Evolutionary conservation across 2,797 vertebrate species (phyloP).

Genomic region (Myotis vivesi): DNA sequence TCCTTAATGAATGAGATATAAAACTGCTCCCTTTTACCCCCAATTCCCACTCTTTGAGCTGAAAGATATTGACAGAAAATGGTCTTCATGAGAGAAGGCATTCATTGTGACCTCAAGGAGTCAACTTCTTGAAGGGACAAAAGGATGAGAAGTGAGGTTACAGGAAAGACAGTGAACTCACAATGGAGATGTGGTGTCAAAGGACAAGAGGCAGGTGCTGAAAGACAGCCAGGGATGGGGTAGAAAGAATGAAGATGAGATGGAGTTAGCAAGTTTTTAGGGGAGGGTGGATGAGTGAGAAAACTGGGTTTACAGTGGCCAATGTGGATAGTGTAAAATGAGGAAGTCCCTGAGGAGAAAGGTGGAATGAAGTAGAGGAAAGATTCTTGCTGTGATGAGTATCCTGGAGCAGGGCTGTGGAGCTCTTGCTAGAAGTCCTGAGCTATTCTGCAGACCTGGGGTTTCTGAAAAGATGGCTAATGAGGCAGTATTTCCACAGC

Average conservation of each 20-base stretch:
- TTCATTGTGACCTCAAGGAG: not conserved
- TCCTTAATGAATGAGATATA: not conserved
- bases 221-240: not conserved
- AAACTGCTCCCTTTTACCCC: accelerated
- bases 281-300: not conserved
- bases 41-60: not conserved
- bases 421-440: not conserved
- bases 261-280: not conserved
- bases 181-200: not conserved
- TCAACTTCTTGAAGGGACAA: not conserved
- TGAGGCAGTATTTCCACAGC: not conserved
- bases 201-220: not conserved
- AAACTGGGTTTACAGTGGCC: not conserved
- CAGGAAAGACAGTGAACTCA: not conserved
- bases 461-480: not conserved
- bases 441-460: not conserved
- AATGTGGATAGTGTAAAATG: too few species aligned
- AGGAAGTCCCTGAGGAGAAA: not conserved
- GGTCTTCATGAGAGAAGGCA: not conserved
- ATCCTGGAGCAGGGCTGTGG: not conserved
- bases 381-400: not conserved
- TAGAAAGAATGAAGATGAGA: not conserved
- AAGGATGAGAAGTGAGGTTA: not conserved
- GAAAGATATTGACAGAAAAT: not conserved
- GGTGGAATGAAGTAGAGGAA: not conserved